Base-by-base conservation (phyloP, 2,113 vertebrate species). In the Athene noctua region DNA sequence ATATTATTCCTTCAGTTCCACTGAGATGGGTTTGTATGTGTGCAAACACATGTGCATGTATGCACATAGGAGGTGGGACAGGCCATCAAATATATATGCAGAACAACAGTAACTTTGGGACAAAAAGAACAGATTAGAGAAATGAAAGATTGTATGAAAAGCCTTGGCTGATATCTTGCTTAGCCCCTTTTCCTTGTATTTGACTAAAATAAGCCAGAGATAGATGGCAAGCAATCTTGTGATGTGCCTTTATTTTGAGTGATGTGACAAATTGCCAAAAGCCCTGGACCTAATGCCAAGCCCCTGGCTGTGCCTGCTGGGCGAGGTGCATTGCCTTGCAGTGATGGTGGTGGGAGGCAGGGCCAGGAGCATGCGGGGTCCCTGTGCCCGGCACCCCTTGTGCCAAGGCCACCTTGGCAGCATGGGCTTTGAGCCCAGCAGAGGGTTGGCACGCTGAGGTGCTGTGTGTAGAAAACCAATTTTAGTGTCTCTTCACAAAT, bases 241-340 rank as follows among this genome's bases (percentile, higher is more conserved):
- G n/a, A 13, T 59, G 18, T 38, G 30, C 26, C 47, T 79, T 70
- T 66, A 5, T 57, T 88, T 83, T 80, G 68, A 57, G 26, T 40
- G 36, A 29, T 32, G 16, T 16, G 72, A 65, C 80, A 89, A 77
- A 67, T 67, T 89, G 36, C 72, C 86, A 84, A 17, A 61, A 77
- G 34, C 46, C 8, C 2, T 7, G 54, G 49, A n/a, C 55, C 11
- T 1, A 5, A 21, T 49, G 59, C 63, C 15, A 34, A 57, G 70
- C 42, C 3, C 2, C 57, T 67, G 57, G 51, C 55, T 13, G 9
- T 55, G 61, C 29, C 9, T 0, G 1, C 13, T 10, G 77, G 30
- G 19, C 2, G 2, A 52, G 52, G 19, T 21, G 49, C 14, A 5
- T 71, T 0, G 0, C 6, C 0, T 47, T 74, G 44, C 38, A 25